phyloP scores from a whole-genome alignment of 2,797 vertebrate genomes.

The Cetoscarus ocellatus region DNA sequence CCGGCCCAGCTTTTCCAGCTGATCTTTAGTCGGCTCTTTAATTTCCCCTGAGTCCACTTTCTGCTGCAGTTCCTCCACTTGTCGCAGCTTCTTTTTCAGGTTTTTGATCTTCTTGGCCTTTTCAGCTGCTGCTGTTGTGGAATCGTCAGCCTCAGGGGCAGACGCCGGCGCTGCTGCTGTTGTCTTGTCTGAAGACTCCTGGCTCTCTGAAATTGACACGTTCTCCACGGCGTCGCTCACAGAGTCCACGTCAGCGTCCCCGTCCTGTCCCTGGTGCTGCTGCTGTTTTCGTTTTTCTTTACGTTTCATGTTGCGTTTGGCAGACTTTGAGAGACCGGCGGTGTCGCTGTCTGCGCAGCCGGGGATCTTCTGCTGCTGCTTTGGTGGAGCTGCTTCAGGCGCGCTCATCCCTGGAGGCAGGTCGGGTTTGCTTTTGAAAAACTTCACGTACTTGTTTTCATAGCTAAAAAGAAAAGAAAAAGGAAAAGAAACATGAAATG shows the following conservation, averaged over 20 bases:
- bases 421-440: constrained; percentile 96
- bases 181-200: constrained; percentile 27
- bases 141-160: constrained; percentile 23
- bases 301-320: constrained; percentile 95
- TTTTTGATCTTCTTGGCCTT: constrained; percentile 92
- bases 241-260: constrained; percentile 69
- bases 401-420: constrained; percentile 91
- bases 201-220: constrained; percentile 67
- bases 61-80: constrained; percentile 92
- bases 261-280: constrained; percentile 81
- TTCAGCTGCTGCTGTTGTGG: constrained; percentile 70
- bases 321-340: constrained; percentile 88
- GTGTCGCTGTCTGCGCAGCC: constrained; percentile 75
- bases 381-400: constrained; percentile 43
- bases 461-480: constrained; percentile 78
- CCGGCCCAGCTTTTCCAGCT: constrained; percentile 91
- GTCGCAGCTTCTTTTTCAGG: constrained; percentile 94
- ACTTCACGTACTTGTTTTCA: constrained; percentile 98
- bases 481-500: constrained; percentile 19
- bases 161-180: background rate
- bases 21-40: constrained; percentile 89
- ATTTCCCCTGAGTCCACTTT: constrained; percentile 92
- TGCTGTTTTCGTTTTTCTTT: constrained; percentile 94
- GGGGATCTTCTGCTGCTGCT: constrained; percentile 71
- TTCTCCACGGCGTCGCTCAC: constrained; percentile 84